Base-by-base conservation (phyloP, 2,888 invertebrate species). In the Sialis lutaria region DNA sequence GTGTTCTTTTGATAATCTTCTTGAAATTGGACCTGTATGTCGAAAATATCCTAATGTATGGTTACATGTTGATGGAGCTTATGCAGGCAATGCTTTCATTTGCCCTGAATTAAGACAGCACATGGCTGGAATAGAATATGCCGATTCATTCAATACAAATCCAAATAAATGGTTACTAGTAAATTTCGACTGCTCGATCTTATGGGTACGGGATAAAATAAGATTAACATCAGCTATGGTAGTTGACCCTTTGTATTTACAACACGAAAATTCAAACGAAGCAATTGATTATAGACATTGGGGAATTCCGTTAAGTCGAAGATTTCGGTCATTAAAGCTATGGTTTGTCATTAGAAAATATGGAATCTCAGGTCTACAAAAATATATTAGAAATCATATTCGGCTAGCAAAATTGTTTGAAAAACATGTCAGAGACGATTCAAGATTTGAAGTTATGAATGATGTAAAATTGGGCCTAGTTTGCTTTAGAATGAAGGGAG, bases 11-110 rank as follows among this genome's bases (percentile, higher is more conserved):
- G 90, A 91, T 62, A 81, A 82, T 54, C 67, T 91, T 7, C 67
- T 71, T 0, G 87, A 87, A 64, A 75, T 91, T 47, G 81, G 89
- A 2, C 79, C 81, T 12, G 73, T 88, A 2, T 77, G 80, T 53
- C 70, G 69, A 48, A 65, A 64, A 1, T 64, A 69, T 52, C 71
- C 77, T 0, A 68, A 69, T 45, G 70, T 83, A n/a, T 91, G 90
- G 89, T 69, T 90, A 31, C 90, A 90, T 62, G 84, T 88, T 2
- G 89, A 90, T 61, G 88, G 81, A 1, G 89, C 89, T 1, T 91
- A 90, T 59, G 89, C 86, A 1, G 91, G 91, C 4, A 85, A 79
- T 56, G 79, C 84, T 1, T 81, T 91, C 57, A 85, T 91, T 50
- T 82, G 89, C 56, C 88, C 88, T 0, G 90, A 90, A 64, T 75